Percentiles rank a stretch among this genome's conserved stretches.
phyloP scores from a whole-genome alignment of 2,888 invertebrate genomes.

The Aphodius sticticus region DNA sequence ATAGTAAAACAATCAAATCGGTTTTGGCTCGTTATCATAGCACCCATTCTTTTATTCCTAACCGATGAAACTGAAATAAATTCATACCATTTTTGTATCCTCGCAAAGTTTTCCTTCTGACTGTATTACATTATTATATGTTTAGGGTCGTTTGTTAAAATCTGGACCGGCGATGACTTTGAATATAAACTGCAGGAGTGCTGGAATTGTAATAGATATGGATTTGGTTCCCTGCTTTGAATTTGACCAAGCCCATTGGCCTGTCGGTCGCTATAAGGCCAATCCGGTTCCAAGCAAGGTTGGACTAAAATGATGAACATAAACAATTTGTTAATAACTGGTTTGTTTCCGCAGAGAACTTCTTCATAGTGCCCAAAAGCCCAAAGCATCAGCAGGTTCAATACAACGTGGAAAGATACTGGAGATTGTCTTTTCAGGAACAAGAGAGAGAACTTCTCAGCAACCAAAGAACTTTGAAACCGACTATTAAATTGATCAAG shows the following conservation, averaged over 20 bases:
- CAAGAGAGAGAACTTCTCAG: slow-evolving; percentile 64
- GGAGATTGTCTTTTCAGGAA: slow-evolving; percentile 67
- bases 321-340: background rate
- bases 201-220: slow-evolving; percentile 58
- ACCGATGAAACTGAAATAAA: too few species aligned
- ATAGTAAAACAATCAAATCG: too few species aligned
- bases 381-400: slow-evolving; percentile 51
- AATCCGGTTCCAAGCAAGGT: slow-evolving; percentile 47
- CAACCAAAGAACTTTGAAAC: slow-evolving; percentile 60
- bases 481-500: slow-evolving; percentile 60
- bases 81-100: too few species aligned
- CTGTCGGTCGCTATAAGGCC: slow-evolving; percentile 51
- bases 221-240: slow-evolving; percentile 58
- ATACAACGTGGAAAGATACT: slow-evolving; percentile 54
- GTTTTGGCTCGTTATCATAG: too few species aligned
- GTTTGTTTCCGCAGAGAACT: slow-evolving; percentile 11
- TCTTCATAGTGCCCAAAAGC: slow-evolving; percentile 65
- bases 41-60: too few species aligned
- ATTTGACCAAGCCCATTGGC: slow-evolving; percentile 50
- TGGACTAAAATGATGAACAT: background rate
- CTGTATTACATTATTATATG: too few species aligned
- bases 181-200: slow-evolving; percentile 53
- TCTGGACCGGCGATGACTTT: slow-evolving; percentile 68
- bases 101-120: too few species aligned
- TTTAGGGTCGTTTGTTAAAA: slow-evolving; percentile 57